A percentile compares a stretch with the other conserved stretches of the same genome.
Conservation (phyloP, 1,140 invertebrate genomes). For the Drosophila watanabei region DNA sequence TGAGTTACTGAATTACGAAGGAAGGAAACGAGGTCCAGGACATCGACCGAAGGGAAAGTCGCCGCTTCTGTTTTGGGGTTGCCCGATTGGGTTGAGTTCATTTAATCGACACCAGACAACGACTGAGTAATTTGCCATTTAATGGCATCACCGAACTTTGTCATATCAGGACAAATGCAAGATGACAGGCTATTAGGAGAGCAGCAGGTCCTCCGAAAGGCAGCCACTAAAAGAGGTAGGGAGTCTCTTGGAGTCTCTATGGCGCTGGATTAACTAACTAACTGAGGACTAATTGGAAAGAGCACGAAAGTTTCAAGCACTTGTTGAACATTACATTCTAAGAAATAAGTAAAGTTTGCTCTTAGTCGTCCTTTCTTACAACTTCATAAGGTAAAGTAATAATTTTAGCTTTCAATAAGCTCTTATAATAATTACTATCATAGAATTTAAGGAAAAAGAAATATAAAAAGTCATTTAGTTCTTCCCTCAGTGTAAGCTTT, state of each 20-base stretch:
- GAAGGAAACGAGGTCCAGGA: neutral
- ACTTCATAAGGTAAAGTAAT: neutral
- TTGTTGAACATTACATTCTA: neutral
- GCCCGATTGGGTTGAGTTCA: constrained; percentile 73
- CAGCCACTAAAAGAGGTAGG: constrained; percentile 29
- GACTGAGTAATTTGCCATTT: constrained; percentile 72
- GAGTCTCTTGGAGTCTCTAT: too few species aligned
- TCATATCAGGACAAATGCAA: constrained; percentile 51
- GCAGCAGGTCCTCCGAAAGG: neutral
- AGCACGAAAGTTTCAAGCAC: constrained; percentile 1
- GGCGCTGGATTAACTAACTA: constrained; percentile 2
- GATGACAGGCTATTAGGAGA: constrained; percentile 61
- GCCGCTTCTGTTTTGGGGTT: constrained; percentile 42
- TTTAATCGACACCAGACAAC: constrained; percentile 75
- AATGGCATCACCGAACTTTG: constrained; percentile 60
- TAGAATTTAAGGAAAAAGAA: neutral
- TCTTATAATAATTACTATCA: neutral
- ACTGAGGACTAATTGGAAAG: neutral
- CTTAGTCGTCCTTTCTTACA: neutral
- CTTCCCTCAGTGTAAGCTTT: neutral
- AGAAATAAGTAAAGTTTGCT: too few species aligned
- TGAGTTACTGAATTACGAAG: constrained; percentile 2
- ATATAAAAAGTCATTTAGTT: neutral
- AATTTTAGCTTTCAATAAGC: too few species aligned
- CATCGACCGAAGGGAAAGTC: neutral